Conservation (phyloP, 2,888 invertebrate genomes). For the Lasiommata megera region DNA sequence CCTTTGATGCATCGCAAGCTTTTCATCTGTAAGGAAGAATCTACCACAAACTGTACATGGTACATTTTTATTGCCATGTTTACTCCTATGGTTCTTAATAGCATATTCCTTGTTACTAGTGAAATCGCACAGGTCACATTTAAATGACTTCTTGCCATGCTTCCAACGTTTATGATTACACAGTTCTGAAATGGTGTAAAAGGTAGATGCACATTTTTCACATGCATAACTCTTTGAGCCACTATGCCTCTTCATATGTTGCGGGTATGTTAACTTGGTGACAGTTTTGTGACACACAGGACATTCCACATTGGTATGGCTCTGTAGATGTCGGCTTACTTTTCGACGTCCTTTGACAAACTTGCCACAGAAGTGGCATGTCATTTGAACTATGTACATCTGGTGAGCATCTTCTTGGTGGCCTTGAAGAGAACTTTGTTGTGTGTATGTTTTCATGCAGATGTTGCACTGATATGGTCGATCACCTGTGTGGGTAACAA, state of each 20-base stretch:
- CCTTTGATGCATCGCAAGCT: slow-evolving; percentile 49
- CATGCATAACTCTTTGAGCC: slow-evolving; percentile 56
- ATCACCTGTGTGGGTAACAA: slow-evolving; percentile 54
- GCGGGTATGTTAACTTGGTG: slow-evolving; percentile 38
- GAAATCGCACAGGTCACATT: slow-evolving; percentile 57
- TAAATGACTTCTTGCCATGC: slow-evolving; percentile 45
- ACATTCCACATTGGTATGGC: slow-evolving; percentile 47
- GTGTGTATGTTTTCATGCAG: slow-evolving; percentile 53
- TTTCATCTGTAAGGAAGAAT: slow-evolving; percentile 49
- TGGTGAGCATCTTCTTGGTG: slow-evolving; percentile 57
- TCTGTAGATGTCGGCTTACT: slow-evolving; percentile 51
- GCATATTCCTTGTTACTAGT: slow-evolving; percentile 37
- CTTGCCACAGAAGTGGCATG: slow-evolving; percentile 64
- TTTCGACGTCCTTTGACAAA: slow-evolving; percentile 48
- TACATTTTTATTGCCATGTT: slow-evolving; percentile 49
- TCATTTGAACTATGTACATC: slow-evolving; percentile 44
- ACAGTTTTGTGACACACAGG: slow-evolving; percentile 50
- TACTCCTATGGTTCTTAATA: slow-evolving; percentile 48
- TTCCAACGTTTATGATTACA: slow-evolving; percentile 51
- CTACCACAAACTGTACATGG: slow-evolving; percentile 56
- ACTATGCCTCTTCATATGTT: slow-evolving; percentile 57
- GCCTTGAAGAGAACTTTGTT: slow-evolving; percentile 49
- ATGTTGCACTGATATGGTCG: slow-evolving; percentile 52
- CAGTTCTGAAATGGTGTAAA: slow-evolving; percentile 55
- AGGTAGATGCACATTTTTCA: slow-evolving; percentile 59